phyloP scores from a whole-genome alignment of 2,113 vertebrate genomes.

The Bostrychus sinensis region DNA sequence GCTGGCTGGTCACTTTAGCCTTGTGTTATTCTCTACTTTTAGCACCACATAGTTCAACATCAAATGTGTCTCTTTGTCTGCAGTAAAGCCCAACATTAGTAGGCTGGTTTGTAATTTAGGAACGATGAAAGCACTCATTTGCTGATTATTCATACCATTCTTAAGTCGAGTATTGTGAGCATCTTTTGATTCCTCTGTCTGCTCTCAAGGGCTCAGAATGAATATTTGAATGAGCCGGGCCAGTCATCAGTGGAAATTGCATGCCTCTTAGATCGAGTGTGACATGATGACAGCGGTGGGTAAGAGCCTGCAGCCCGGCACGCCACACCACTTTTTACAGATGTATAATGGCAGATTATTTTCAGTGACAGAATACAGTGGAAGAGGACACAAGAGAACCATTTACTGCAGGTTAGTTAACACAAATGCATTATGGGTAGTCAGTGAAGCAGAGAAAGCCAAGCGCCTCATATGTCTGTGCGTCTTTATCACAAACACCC shows the following conservation, averaged over 20 bases:
- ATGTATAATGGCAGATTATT: constrained; percentile 53
- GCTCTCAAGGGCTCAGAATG: constrained; percentile 1
- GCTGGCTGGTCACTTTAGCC: too few relatives aligned
- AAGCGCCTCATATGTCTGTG: constrained; percentile 28
- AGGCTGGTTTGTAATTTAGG: neutral
- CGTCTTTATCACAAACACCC: constrained; percentile 53
- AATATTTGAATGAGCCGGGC: constrained; percentile 21
- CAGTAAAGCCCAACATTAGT: constrained; percentile 1
- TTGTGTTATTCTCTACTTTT: neutral
- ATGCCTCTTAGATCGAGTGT: constrained; percentile 28
- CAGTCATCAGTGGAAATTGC: constrained; percentile 16
- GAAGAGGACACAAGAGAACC: constrained; percentile 23
- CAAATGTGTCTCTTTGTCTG: neutral
- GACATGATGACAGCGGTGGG: constrained; percentile 30
- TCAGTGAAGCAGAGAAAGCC: constrained; percentile 47
- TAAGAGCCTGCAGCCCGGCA: constrained; percentile 22
- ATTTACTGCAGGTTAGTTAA: constrained; percentile 55
- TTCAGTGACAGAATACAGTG: constrained; percentile 23
- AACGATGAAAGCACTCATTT: neutral
- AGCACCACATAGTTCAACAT: neutral
- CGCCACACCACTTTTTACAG: constrained; percentile 12
- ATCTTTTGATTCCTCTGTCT: constrained; percentile 19
- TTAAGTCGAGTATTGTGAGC: constrained; percentile 14
- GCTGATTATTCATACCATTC: constrained; percentile 2
- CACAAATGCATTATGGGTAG: constrained; percentile 44